Percentiles rank a stretch among this genome's conserved stretches.
Conservation (phyloP, 2,113 vertebrate species). For the Benitochromis conjunctus region DNA sequence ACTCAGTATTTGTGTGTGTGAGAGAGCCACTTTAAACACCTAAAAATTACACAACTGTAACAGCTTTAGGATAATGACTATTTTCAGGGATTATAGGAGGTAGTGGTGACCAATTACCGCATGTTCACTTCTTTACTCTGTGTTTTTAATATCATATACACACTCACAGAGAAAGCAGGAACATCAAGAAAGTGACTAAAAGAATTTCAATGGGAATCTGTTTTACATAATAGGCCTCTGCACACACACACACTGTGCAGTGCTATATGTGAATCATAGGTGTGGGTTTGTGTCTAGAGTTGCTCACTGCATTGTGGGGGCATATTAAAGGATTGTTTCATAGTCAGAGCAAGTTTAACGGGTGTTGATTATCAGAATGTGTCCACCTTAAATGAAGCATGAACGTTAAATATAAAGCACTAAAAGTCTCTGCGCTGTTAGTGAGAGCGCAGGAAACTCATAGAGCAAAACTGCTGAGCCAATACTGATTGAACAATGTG, state of each 20-base stretch:
- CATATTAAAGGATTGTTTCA: not conserved
- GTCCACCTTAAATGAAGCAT: not conserved
- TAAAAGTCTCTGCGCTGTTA: not conserved
- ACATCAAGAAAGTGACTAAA: slow-evolving; percentile 15
- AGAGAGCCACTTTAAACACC: not conserved
- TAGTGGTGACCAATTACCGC: not conserved
- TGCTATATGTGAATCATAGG: not conserved
- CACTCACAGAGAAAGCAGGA: not conserved
- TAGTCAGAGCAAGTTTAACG: not conserved
- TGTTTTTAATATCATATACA: not conserved
- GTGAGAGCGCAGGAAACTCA: not conserved
- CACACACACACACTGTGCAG: not conserved
- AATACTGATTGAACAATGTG: slow-evolving; percentile 27
- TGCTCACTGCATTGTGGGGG: not conserved
- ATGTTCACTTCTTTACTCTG: not conserved
- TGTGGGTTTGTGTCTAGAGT: not conserved
- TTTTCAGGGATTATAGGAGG: not conserved
- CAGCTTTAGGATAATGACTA: not conserved
- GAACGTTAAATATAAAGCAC: not conserved
- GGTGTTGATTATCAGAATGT: not conserved
- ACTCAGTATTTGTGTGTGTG: not conserved
- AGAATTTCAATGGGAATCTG: slow-evolving; percentile 9
- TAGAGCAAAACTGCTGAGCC: not conserved
- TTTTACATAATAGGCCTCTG: not conserved
- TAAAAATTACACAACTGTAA: not conserved